Percentiles rank a stretch among this genome's conserved stretches.
phyloP scores from a whole-genome alignment of 2,113 vertebrate species.

The Spea bombifrons region DNA sequence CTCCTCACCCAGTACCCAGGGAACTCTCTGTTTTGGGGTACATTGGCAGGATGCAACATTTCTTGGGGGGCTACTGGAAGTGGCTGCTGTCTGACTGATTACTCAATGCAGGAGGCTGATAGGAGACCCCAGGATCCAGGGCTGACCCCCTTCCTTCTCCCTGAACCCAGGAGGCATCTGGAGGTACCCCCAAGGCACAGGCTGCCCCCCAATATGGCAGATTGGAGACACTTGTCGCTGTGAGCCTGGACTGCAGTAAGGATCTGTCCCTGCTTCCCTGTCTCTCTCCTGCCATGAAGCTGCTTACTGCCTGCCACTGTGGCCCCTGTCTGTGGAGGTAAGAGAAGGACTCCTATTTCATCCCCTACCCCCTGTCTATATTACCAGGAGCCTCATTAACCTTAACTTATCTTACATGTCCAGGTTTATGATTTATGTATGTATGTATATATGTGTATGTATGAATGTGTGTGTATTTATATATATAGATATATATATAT shows the following conservation, averaged over 20 bases:
- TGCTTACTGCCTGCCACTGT: not conserved
- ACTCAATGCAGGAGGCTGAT: conserved; percentile 1
- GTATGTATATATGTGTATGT: not conserved
- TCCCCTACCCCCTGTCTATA: not conserved
- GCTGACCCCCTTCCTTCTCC: not conserved
- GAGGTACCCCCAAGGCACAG: not conserved
- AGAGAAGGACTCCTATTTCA: conserved; percentile 10
- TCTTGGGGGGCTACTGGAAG: not conserved
- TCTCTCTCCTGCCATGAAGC: conserved; percentile 31
- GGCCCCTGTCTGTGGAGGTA: conserved; percentile 28
- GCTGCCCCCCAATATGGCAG: not conserved
- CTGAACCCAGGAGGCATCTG: not conserved
- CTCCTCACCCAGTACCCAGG: not conserved
- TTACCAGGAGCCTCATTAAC: not conserved
- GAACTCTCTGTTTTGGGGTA: not conserved
- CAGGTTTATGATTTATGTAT: not conserved
- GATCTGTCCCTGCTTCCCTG: not conserved
- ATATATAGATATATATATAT: too few relatives aligned
- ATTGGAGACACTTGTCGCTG: not conserved
- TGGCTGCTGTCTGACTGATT: not conserved
- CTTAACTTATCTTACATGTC: not conserved
- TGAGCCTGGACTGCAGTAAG: conserved; percentile 6
- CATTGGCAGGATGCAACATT: not conserved
- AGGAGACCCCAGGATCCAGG: not conserved
- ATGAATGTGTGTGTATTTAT: too few relatives aligned